Evolutionary conservation across 2,888 invertebrate genomes (phyloP), one percentile per base, ranked within the genome.

Genomic region (Yponomeuta plumbellus): DNA sequence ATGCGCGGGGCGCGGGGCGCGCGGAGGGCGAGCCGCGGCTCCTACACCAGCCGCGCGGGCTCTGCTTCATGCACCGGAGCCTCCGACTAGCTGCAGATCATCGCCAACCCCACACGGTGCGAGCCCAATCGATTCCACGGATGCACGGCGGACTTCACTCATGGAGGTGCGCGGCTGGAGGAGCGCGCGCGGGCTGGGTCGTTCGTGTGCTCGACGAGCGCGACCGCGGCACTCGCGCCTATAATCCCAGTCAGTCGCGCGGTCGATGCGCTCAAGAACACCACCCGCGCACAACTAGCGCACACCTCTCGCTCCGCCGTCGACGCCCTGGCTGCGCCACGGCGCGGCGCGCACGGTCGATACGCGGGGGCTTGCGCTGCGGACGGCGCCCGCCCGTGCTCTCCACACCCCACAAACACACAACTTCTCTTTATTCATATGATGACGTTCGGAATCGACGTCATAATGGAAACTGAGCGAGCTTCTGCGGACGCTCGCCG

Each of bases 201-300:
- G 74, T 73, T 71, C 70, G 72, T 69, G 58, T 20, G 13, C 44
- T 52, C 71, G 80, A 72, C 80, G 80, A 78, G 80, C 78, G 80
- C 83, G 81, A 86, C 86, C 89, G 92, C 92, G 80, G 80, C 84
- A 81, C 84, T 86, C 81, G 88, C 86, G 86, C 85, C 79, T 81
- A 76, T 80, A 83, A n/a, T 39, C 75, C 76, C 71, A 76, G 75
- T 77, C 74, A 73, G 75, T 70, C 67, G 69, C 70, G 74, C 77
- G 85, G 85, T 82, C 83, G 86, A 83, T 85, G 86, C 81, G 80
- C 79, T 78, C 74, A 75, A 79, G 72, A 72, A 71, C 72, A 73
- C 77, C 72, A 76, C 77, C 76, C 84, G 87, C 87, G 87, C 88
- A 86, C 82, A 83, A 80, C 84, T 83, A 79, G 73, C 74, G 76